Base-by-base conservation (phyloP, 2,888 invertebrate species). In the Agrochola lota region DNA sequence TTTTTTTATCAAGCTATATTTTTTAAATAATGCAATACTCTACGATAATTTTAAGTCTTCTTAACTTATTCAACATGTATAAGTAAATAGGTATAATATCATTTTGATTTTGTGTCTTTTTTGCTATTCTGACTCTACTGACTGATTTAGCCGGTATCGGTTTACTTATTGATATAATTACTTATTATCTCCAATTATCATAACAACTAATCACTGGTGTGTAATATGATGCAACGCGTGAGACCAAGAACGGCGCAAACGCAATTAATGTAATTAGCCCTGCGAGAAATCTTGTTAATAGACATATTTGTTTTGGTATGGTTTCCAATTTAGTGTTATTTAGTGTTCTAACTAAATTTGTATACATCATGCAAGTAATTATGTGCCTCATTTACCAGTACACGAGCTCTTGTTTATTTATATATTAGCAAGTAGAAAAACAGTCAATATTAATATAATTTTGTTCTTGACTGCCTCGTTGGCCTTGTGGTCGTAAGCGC, bases 221-320 rank as follows among this genome's bases (percentile, higher is more conserved):
- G 78, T 73, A 57, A 68, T 55, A 52, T 59, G 60, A 78, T 30
- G 72, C 40, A 57, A 43, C 63, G 72, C 63, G 43, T 64, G 69
- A 73, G 35, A 64, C 49, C 74, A 60, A 67, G 74, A 67, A 59
- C 15, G 67, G 49, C 0, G 67, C 60, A 67, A 85, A 71, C 20
- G 57, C 52, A 78, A 73, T 85, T 81, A 81, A 3, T 64, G 15
- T 78, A 84, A 81, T 78, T 62, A 78, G 74, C n/a, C 1, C n/a
- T 52, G 5, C 7, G 15, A 5, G 52, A 66, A 73, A 73, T 63
- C 43, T 40, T n/a, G 55, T 1, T 23, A 71, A n/a, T 57, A 57
- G 11, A 52, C 20, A 8, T 63, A 30, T 49, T 49, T 49, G 55
- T 30, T 15, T 52, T 23, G 30, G 49, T n/a, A 23, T 69, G 20